These are phyloP conservation scores for Acleris cristana DNA, from an alignment of 2,888 invertebrate species.

Conservation along the genomic window DNA sequence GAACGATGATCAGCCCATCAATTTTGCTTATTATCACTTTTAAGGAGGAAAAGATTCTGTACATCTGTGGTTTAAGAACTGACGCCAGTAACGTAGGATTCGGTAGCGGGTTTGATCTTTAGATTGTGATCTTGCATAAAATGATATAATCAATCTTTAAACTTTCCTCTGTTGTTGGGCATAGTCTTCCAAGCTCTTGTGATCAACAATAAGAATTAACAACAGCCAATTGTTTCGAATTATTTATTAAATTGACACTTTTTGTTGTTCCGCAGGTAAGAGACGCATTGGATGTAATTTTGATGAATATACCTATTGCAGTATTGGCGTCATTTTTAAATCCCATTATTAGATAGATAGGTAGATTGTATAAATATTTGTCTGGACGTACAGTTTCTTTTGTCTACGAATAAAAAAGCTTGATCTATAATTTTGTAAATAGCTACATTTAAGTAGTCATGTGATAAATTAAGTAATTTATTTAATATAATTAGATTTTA, in stretches of 20 bases:
- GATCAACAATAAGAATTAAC: too few species aligned
- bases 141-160: neutral
- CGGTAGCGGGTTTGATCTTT: neutral
- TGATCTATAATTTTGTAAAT: constrained; percentile 54
- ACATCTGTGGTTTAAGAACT: constrained; percentile 4
- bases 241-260: too few species aligned
- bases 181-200: too few species aligned
- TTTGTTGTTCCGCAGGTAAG: too few species aligned
- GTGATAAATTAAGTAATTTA: constrained; percentile 77
- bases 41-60: constrained; percentile 40
- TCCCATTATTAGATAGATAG: neutral
- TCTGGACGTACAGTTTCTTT: constrained; percentile 18
- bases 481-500: constrained; percentile 65
- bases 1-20: constrained; percentile 66
- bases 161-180: neutral
- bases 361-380: neutral
- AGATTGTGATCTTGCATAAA: neutral
- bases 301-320: neutral
- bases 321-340: neutral
- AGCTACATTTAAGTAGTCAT: constrained; percentile 64
- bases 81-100: neutral
- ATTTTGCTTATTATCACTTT: constrained; percentile 79
- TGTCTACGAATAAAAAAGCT: constrained; percentile 17
- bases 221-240: too few species aligned
- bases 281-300: too few species aligned